Conservation (phyloP, 2,113 vertebrate species). For the Cichladusa arquata region DNA sequence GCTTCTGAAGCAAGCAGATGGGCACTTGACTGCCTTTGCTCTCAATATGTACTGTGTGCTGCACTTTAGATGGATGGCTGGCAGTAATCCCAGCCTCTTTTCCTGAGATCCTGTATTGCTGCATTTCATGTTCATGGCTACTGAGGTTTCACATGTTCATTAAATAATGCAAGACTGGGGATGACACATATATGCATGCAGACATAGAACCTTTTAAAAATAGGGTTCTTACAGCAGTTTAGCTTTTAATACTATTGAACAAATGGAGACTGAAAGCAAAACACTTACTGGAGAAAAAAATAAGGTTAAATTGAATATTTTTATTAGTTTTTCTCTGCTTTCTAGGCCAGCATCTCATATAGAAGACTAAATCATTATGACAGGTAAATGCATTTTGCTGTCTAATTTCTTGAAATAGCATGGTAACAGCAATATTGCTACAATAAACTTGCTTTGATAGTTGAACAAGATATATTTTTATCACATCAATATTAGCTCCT, state of each 20-base stretch:
- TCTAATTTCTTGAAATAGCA: background rate
- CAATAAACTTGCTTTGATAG: background rate
- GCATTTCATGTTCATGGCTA: background rate
- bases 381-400: background rate
- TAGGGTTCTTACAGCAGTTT: background rate
- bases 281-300: background rate
- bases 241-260: background rate
- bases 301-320: background rate
- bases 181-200: background rate
- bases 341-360: background rate
- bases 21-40: slow-evolving; percentile 2
- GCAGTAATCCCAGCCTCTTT: slow-evolving; percentile 4
- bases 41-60: background rate
- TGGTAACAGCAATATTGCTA: background rate
- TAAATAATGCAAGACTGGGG: slow-evolving; percentile 13
- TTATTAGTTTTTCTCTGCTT: background rate
- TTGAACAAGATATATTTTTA: background rate
- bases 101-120: background rate
- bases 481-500: background rate
- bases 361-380: background rate
- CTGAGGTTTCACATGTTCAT: background rate
- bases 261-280: background rate
- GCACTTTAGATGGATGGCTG: background rate
- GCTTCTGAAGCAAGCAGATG: slow-evolving; percentile 35
- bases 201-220: background rate